A percentile compares a stretch with the other conserved stretches of the same genome.
phyloP scores from a whole-genome alignment of 2,113 vertebrate species.

The Ranitomeya variabilis region DNA sequence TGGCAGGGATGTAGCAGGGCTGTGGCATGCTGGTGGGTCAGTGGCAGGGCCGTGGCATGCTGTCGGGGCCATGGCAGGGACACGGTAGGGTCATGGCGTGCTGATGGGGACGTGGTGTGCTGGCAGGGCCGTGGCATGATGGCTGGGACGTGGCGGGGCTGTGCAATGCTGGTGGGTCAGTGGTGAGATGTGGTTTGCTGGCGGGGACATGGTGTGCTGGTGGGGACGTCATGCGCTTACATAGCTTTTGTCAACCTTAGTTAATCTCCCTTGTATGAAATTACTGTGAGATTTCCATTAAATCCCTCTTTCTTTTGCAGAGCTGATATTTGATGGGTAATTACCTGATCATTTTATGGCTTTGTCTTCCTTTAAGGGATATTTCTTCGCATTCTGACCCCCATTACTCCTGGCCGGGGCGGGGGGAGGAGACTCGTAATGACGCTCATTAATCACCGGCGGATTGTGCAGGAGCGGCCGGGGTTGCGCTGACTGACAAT shows the following conservation, averaged over 20 bases:
- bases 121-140: too few species aligned
- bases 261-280: background rate
- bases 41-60: too few species aligned
- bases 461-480: conserved; percentile 4
- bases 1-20: too few species aligned
- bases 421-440: conserved; percentile 38
- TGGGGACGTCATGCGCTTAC: background rate
- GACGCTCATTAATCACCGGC: conserved; percentile 37
- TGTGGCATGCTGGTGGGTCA: too few species aligned
- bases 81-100: too few species aligned
- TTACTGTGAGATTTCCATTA: background rate
- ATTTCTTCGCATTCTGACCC: conserved; percentile 34
- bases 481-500: conserved; percentile 13
- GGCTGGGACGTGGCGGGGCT: too few species aligned
- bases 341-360: conserved; percentile 31
- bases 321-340: conserved; percentile 11
- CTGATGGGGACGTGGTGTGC: too few species aligned
- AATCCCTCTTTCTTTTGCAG: background rate
- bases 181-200: background rate
- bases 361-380: conserved; percentile 48
- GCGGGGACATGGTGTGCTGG: background rate
- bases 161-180: too few species aligned
- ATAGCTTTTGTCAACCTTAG: background rate
- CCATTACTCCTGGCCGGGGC: conserved; percentile 45
- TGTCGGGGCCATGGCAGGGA: too few species aligned